These are phyloP conservation scores for Acrocyrtus sp. DNA, from an alignment of 2,888 invertebrate species.

Conservation along the genomic window DNA sequence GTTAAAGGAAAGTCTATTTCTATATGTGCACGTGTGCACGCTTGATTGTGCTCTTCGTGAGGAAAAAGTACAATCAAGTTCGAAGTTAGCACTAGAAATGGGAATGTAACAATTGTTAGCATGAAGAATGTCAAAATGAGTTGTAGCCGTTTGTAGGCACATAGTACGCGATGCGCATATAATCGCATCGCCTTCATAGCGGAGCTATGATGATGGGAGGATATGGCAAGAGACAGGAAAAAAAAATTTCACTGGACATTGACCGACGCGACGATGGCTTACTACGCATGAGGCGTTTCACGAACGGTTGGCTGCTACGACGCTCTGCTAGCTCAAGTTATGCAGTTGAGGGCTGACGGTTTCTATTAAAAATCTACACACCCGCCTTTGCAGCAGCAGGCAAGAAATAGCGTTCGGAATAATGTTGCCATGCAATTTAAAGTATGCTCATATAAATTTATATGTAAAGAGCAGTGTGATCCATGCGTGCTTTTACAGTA, in stretches of 20 bases:
- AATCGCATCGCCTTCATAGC: not conserved
- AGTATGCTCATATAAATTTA: not conserved
- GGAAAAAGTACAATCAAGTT: not conserved
- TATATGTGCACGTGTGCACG: too few relatives aligned
- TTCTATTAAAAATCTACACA: not conserved
- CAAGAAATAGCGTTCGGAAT: not conserved
- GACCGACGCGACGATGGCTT: constrained; percentile 29
- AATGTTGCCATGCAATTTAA: not conserved
- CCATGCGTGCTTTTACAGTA: too few relatives aligned
- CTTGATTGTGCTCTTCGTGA: too few relatives aligned
- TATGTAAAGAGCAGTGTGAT: constrained; percentile 23
- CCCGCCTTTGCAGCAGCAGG: not conserved
- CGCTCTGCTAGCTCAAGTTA: not conserved
- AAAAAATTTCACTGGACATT: constrained; percentile 25
- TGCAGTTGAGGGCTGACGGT: not conserved
- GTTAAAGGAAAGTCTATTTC: too few relatives aligned
- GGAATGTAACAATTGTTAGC: not conserved
- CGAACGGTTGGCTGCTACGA: not conserved
- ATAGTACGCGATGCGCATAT: too few relatives aligned
- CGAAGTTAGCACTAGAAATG: not conserved
- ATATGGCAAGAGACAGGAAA: not conserved
- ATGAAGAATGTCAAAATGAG: not conserved
- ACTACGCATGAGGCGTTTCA: constrained; percentile 24
- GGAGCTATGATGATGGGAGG: not conserved
- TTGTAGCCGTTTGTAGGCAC: too few relatives aligned